Evolutionary conservation across 2,113 vertebrate species (phyloP).

Genomic region (Gnathonemus longibarbis): DNA sequence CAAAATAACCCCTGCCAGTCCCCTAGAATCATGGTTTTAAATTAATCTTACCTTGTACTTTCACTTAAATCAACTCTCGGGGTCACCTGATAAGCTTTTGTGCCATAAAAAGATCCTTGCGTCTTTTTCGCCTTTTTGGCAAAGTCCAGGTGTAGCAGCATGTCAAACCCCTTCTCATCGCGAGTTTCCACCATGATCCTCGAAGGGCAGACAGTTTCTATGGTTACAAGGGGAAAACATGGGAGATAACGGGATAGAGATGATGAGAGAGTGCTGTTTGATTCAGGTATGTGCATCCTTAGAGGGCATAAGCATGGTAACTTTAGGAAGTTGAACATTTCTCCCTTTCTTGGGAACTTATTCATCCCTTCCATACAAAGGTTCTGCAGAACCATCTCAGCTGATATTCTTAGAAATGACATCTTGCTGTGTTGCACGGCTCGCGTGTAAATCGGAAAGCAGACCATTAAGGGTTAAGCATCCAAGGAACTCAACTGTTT

Average conservation of each 20-base stretch:
- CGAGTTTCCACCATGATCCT: conserved; percentile 82
- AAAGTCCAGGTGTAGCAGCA: conserved; percentile 81
- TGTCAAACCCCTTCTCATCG: conserved; percentile 94
- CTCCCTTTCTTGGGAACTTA: neutral
- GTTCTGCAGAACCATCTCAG: neutral
- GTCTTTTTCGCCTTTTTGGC: conserved; percentile 85
- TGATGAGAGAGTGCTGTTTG: neutral
- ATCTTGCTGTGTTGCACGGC: neutral
- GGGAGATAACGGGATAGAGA: neutral
- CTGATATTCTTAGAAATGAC: neutral
- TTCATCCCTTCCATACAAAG: neutral
- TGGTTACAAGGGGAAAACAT: neutral
- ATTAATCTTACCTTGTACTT: conserved; percentile 70
- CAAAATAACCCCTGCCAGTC: neutral
- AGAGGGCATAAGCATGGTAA: neutral
- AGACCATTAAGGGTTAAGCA: conserved; percentile 20
- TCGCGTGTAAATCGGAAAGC: neutral
- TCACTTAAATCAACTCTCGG: conserved; percentile 77
- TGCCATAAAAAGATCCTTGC: conserved; percentile 69
- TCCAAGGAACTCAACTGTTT: conserved; percentile 27
- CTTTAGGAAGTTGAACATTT: neutral
- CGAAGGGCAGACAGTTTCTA: conserved; percentile 89
- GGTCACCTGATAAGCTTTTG: conserved; percentile 85
- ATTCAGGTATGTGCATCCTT: neutral
- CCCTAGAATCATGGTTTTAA: neutral